Conservation (phyloP, 2,113 vertebrate genomes). For the Tyrannus savana region DNA sequence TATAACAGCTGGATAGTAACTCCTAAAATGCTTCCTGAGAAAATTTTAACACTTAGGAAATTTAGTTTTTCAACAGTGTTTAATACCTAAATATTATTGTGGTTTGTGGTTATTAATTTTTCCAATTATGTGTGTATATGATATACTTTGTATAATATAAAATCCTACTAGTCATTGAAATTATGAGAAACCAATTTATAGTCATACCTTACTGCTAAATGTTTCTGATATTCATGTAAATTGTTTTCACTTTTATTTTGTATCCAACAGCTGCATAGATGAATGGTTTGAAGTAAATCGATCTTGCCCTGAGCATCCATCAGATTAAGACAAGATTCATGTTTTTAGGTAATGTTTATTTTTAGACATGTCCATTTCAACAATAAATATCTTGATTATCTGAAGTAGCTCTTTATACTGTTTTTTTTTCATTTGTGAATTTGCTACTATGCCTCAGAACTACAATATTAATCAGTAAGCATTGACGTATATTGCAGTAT, state of each 20-base stretch:
- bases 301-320: conserved; percentile 95
- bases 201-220: background rate
- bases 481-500: background rate
- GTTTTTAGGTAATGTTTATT: conserved; percentile 71
- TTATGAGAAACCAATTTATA: background rate
- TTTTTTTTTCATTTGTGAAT: background rate
- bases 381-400: background rate
- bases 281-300: conserved; percentile 98
- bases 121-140: background rate
- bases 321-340: conserved; percentile 84
- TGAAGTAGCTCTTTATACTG: background rate
- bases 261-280: conserved; percentile 88
- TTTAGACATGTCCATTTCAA: background rate
- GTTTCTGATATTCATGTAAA: background rate
- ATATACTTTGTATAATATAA: background rate
- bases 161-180: background rate
- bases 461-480: background rate
- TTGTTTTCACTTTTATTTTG: conserved; percentile 43
- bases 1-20: background rate
- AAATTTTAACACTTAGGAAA: background rate
- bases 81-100: background rate
- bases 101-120: background rate
- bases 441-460: background rate
- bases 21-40: background rate
- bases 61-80: background rate